Evolutionary conservation across 2,888 invertebrate genomes (phyloP), one percentile per base, ranked within the genome.

Genomic region (Cryptocephalus moraei): DNA sequence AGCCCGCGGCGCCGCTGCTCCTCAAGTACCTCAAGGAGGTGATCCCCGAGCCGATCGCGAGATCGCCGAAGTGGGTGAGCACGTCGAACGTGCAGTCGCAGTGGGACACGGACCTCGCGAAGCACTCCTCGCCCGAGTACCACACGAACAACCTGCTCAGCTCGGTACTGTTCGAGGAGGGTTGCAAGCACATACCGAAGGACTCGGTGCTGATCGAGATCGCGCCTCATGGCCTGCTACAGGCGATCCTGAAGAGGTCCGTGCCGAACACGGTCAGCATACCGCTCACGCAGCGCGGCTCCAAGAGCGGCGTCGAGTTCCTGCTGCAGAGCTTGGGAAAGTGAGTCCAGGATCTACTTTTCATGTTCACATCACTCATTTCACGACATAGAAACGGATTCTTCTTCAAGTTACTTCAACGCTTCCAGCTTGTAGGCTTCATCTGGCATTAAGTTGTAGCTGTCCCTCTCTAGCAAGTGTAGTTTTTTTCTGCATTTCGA

Each of bases 201-300:
- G 83, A 91, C 63, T 90, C 92, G 0, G 77, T 93, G 48, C 79
- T 84, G 6, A 84, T 94, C 52, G 94, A 94, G 70, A 82, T 94
- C 46, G 92, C 93, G 0, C 93, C 94, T 0, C 93, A 94, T 59
- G 86, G 90, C 8, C 75, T 94, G 1, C 77, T 94, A 33, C 92
- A 92, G 65, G 86, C 91, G 0, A 90, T 94, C 60, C 73, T 94
- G 8, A 82, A 86, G 52, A 76, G 90, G 39, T 86, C 90, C 0
- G 70, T 93, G 39, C 74, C 75, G 57, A 72, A 81, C 45, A 80
- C 80, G n/a, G 74, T 78, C 31, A 87, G 88, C 63, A 74, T 91
- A 38, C 76, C 89, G 0, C 72, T 93, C 1, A 90, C 90, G 43
- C 82, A 85, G 63, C 77, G 80, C 48, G 80, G 79, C 9, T 78